Conservation (phyloP, 2,888 invertebrate species). For the Orgyia antiqua region DNA sequence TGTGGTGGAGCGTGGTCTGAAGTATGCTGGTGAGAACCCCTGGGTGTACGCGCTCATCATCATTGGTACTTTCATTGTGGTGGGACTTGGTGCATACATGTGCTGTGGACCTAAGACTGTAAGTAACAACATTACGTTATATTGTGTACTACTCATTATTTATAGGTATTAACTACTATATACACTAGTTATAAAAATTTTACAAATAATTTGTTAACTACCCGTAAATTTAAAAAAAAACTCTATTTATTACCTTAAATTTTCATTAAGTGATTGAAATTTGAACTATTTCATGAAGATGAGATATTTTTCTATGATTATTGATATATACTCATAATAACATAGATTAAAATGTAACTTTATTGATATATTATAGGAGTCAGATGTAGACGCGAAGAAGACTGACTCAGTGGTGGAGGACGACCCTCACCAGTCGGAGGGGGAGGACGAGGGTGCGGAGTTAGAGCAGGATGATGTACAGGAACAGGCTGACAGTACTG, state of each 20-base stretch:
- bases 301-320: no score
- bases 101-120: constrained; percentile 83
- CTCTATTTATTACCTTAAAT: not conserved
- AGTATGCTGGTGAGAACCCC: constrained; percentile 90
- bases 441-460: constrained; percentile 35
- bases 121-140: constrained; percentile 31
- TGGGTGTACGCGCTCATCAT: constrained; percentile 94
- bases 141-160: no score
- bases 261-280: not conserved
- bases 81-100: constrained; percentile 88
- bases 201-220: not conserved
- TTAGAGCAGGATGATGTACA: constrained; percentile 17
- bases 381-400: constrained; percentile 81
- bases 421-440: constrained; percentile 66
- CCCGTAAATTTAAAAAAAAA: not conserved
- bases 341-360: no score
- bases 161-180: no score
- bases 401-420: constrained; percentile 84
- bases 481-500: constrained; percentile 11
- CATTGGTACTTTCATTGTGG: constrained; percentile 85
- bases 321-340: no score
- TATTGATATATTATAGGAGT: constrained; percentile 29
- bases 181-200: no score
- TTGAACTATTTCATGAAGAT: no score
- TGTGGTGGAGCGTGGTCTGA: constrained; percentile 84